A percentile compares a stretch with the other conserved stretches of the same genome.
Conservation (phyloP, 2,888 invertebrate genomes). For the Salticus scenicus region DNA sequence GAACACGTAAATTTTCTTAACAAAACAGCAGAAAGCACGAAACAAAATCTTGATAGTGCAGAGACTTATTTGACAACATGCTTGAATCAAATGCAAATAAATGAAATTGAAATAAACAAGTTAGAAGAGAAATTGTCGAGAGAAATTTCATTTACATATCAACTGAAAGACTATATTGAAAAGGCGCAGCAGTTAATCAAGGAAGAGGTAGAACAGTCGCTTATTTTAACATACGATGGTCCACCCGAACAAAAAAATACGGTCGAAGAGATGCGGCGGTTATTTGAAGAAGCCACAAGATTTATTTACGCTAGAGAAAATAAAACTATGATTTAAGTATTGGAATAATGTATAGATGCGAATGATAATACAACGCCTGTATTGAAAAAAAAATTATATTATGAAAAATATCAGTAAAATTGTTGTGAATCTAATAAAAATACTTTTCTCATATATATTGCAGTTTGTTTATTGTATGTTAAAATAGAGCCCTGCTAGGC, state of each 20-base stretch:
- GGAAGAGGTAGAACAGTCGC: slow-evolving; percentile 8
- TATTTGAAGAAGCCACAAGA: slow-evolving; percentile 21
- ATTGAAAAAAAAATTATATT: no score
- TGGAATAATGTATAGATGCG: no score
- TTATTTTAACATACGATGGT: background rate
- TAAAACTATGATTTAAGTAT: background rate
- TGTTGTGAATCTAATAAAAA: no score
- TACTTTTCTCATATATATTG: no score
- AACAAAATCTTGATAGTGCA: background rate
- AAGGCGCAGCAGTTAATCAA: background rate
- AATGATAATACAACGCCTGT: no score
- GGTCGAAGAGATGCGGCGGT: background rate
- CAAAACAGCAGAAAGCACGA: background rate
- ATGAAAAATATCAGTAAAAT: no score
- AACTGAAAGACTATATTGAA: background rate
- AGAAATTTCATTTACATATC: background rate
- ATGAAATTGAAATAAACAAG: slow-evolving; percentile 14
- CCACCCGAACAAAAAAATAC: slow-evolving; percentile 7
- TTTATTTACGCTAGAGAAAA: slow-evolving; percentile 4
- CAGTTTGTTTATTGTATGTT: no score
- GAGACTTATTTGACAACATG: background rate
- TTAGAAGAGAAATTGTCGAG: slow-evolving; percentile 17
- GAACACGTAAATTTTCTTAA: background rate
- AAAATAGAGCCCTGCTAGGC: no score
- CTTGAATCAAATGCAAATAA: background rate